Conservation (phyloP, 2,797 vertebrate genomes). For the Hafferia zeledoni region DNA sequence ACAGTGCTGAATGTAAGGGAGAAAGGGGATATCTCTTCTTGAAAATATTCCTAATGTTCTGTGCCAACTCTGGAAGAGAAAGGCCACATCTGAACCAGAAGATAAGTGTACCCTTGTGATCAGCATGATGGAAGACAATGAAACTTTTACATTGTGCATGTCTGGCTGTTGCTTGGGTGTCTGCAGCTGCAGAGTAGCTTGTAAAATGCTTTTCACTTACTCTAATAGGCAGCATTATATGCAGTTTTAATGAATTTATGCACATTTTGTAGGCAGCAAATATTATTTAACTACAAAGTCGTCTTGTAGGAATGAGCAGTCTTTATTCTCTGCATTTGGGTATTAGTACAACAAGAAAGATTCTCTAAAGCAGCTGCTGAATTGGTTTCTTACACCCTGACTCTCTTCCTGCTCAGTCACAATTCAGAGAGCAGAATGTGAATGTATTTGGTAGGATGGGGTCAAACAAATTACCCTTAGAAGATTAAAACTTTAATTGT, state of each 20-base stretch:
- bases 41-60: background rate
- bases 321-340: background rate
- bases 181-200: background rate
- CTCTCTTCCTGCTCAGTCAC: background rate
- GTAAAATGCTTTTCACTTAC: background rate
- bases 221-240: background rate
- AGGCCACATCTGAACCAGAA: background rate
- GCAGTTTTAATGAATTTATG: background rate
- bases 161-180: background rate
- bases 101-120: background rate
- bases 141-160: background rate
- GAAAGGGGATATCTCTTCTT: background rate
- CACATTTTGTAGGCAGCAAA: background rate
- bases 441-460: background rate
- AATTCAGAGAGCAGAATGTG: background rate
- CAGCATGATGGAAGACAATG: background rate
- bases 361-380: background rate
- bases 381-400: background rate
- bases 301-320: background rate
- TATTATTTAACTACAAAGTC: background rate
- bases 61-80: background rate
- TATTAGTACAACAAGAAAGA: background rate
- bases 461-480: conserved; percentile 67
- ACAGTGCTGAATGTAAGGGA: background rate
- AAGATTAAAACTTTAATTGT: conserved; percentile 63